Percentiles rank a stretch among this genome's conserved stretches.
Evolutionary conservation across 1,140 invertebrate genomes (phyloP).

Genomic region (Diabrotica virgifera): DNA sequence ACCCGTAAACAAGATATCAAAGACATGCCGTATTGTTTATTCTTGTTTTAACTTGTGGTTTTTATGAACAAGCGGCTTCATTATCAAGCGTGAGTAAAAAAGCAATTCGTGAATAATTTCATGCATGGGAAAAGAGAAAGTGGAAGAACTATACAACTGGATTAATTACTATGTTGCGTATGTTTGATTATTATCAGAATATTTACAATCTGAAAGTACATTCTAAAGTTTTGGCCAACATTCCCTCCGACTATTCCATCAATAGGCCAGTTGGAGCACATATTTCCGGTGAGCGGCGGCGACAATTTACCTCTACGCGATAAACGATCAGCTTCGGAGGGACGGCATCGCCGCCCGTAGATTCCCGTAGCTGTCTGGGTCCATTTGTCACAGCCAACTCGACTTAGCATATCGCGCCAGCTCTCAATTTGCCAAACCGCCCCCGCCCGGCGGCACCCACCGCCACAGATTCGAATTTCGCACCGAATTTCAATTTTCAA

Average conservation of each 20-base stretch:
- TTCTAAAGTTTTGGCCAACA: too few species aligned
- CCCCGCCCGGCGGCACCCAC: neutral
- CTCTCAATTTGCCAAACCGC: conserved; percentile 6
- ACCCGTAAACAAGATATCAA: too few species aligned
- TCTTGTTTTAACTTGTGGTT: too few species aligned
- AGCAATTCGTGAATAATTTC: too few species aligned
- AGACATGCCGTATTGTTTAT: too few species aligned
- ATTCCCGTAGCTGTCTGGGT: neutral
- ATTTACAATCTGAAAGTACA: too few species aligned
- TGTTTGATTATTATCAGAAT: too few species aligned
- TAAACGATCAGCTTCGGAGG: neutral
- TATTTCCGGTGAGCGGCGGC: conserved; percentile 2
- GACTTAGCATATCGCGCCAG: conserved; percentile 4
- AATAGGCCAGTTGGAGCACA: neutral
- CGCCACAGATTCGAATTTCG: neutral
- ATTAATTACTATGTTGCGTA: too few species aligned
- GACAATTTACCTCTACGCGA: conserved; percentile 6
- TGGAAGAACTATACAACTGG: too few species aligned
- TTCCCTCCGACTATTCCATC: neutral
- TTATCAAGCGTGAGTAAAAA: too few species aligned
- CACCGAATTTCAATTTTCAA: conserved; percentile 12
- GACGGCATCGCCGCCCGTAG: neutral
- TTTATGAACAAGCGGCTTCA: too few species aligned
- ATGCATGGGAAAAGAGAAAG: too few species aligned
- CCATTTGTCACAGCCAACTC: conserved; percentile 10